Evolutionary conservation across 2,113 vertebrate genomes (phyloP), one percentile per base, ranked within the genome.

Genomic region (Tragelaphus strepsiceros): DNA sequence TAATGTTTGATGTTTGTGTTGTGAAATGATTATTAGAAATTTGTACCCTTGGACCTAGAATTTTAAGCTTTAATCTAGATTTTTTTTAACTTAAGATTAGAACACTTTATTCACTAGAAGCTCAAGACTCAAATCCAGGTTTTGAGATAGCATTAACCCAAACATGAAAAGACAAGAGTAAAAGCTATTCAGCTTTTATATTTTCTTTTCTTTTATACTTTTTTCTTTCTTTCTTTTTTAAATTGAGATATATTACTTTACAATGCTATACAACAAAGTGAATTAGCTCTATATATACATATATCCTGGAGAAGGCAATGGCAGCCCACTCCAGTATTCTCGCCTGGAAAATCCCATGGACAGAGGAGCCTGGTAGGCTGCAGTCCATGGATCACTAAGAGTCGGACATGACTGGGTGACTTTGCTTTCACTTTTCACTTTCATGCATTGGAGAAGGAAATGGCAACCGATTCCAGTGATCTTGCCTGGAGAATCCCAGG

Each of bases 341-440:
- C 30, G 59, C 59, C 28, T 62, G 59, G 61, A 62, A 30, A 62
- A 62, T 62, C 2, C 28, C 28, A 62, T 30, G 61, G 61, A 7
- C 15, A 13, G 13, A 30, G 59, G 13, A 15, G 28, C 59, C 59
- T 30, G 28, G 28, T 62, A 13, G 59, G 59, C 59, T 61, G 59
- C 26, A 28, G 26, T 61, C 59, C 26, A 61, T 61, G 59, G 59
- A 12, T 61, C 12, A 0, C 24, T 28, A 28, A 26, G 58, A 61
- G 59, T 28, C 5, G 0, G 59, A 61, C 26, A 30, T 0, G 0
- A 30, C 6, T 61, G 28, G 30, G 59, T 0, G 2, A 30, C 59
- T 61, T 61, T 5, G 28, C 26, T 61, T 61, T 61, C 59, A 59
- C 58, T 26, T 12, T 59, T 59, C 11, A 61, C 26, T 61, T 28